phyloP scores from a whole-genome alignment of 2,888 invertebrate genomes.

The Eubasilissa splendida region DNA sequence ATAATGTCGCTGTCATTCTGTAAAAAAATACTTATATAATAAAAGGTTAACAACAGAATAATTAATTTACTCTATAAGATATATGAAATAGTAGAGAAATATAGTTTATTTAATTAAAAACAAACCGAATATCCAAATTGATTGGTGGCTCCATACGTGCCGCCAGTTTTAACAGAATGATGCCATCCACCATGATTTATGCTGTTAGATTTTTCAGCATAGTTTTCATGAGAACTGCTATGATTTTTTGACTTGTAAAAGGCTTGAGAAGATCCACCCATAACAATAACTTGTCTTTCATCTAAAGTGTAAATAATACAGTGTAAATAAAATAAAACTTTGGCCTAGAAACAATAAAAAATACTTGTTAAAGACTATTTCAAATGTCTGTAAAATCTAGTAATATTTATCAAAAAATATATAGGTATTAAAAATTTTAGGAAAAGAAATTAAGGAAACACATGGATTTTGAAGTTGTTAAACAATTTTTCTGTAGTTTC shows the following conservation, averaged over 20 bases:
- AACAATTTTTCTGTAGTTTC: too few species aligned
- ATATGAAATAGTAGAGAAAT: background rate
- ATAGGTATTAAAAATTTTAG: too few species aligned
- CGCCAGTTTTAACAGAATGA: conserved; percentile 49
- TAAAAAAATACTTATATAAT: background rate
- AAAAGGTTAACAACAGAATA: background rate
- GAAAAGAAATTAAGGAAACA: too few species aligned
- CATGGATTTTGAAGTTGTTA: too few species aligned
- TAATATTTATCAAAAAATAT: too few species aligned
- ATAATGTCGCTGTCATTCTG: conserved; percentile 35
- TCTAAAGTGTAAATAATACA: conserved; percentile 17
- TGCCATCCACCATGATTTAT: conserved; percentile 17
- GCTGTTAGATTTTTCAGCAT: conserved; percentile 25
- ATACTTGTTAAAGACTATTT: too few species aligned
- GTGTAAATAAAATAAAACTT: too few species aligned
- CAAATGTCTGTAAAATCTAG: too few species aligned
- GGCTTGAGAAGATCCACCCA: conserved; percentile 50
- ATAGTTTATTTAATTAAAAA: background rate
- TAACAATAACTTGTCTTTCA: conserved; percentile 47
- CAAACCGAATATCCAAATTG: conserved; percentile 25
- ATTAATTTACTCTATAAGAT: background rate
- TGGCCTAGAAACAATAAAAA: too few species aligned
- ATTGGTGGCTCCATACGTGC: conserved; percentile 45
- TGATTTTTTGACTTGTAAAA: conserved; percentile 42
- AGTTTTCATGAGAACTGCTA: conserved; percentile 26